Percentiles rank a stretch among this genome's conserved stretches.
These are phyloP conservation scores for Callipepla squamata DNA, from an alignment of 2,113 vertebrate genomes.

Conservation along the genomic window DNA sequence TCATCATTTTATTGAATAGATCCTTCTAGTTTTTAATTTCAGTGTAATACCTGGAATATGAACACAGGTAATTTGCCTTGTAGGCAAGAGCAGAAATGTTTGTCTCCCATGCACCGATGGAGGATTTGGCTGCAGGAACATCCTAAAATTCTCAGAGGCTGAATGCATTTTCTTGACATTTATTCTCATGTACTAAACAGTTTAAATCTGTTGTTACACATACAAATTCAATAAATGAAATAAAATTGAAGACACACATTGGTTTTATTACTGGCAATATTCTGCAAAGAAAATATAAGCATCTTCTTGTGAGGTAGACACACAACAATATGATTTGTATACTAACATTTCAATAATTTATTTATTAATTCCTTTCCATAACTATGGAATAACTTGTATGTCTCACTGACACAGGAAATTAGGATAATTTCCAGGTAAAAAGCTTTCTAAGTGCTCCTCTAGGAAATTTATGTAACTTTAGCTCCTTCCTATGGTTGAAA, in stretches of 20 bases:
- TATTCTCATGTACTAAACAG: neutral
- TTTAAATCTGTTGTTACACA: neutral
- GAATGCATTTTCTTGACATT: neutral
- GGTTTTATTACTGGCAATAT: neutral
- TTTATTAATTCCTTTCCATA: neutral
- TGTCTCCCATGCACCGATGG: neutral
- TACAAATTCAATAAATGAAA: neutral
- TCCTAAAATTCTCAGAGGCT: neutral
- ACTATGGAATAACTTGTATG: neutral
- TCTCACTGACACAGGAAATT: neutral
- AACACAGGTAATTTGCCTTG: neutral
- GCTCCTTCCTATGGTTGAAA: constrained; percentile 69
- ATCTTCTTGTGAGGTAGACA: neutral
- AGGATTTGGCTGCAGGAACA: accelerated
- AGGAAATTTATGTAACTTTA: constrained; percentile 55
- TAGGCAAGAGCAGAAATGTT: neutral
- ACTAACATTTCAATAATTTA: neutral
- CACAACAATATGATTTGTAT: neutral
- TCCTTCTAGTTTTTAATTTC: neutral
- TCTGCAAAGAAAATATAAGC: neutral
- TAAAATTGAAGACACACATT: neutral
- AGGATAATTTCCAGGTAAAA: neutral
- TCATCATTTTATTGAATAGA: neutral
- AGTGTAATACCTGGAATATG: neutral
- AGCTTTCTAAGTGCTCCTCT: neutral